A percentile compares a stretch with the other conserved stretches of the same genome.
These are phyloP conservation scores for Ageneiosus marmoratus DNA, from an alignment of 2,113 vertebrate genomes.

Conservation along the genomic window DNA sequence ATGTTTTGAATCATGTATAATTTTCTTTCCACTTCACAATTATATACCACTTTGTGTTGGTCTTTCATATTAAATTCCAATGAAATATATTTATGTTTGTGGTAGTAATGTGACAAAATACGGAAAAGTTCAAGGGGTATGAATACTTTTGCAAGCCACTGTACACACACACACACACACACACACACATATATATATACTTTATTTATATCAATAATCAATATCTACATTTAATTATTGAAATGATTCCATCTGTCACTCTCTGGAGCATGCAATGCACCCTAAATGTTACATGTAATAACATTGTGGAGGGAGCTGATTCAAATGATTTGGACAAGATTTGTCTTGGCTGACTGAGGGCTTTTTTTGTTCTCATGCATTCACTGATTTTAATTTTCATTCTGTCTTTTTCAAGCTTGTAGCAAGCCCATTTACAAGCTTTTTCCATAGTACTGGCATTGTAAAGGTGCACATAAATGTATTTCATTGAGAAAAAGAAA, in stretches of 20 bases:
- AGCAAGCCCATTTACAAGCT: slow-evolving; percentile 58
- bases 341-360: slow-evolving; percentile 41
- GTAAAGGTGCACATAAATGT: slow-evolving; percentile 60
- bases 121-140: no score
- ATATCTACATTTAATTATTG: background rate
- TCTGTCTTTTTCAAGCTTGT: slow-evolving; percentile 43
- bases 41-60: no score
- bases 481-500: slow-evolving; percentile 71
- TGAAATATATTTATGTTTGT: no score
- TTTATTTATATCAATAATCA: no score
- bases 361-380: slow-evolving; percentile 29
- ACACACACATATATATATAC: no score
- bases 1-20: no score
- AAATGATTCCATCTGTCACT: background rate
- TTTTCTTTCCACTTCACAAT: no score
- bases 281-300: slow-evolving; percentile 40
- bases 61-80: no score
- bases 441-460: slow-evolving; percentile 56
- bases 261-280: slow-evolving; percentile 46
- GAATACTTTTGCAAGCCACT: no score
- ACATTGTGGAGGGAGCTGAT: slow-evolving; percentile 46
- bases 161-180: no score
- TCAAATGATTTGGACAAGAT: slow-evolving; percentile 60
- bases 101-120: no score
- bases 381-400: slow-evolving; percentile 45